A percentile compares a stretch with the other conserved stretches of the same genome.
These are phyloP conservation scores for Channallabes apus DNA, from an alignment of 2,797 vertebrate species.

Conservation along the genomic window DNA sequence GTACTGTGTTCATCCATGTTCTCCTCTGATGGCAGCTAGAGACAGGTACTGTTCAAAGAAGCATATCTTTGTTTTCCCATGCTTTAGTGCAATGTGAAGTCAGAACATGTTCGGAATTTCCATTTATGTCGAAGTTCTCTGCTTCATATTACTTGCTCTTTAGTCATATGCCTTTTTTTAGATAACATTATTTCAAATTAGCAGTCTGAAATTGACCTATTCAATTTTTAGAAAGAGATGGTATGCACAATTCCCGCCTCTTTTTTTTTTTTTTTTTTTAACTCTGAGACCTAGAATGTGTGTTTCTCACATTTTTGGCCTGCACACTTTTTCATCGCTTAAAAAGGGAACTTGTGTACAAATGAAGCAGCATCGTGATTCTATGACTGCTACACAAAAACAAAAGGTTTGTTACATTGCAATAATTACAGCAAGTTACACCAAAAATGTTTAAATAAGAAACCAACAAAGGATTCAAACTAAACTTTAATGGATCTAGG, in stretches of 20 bases:
- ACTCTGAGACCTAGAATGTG: background rate
- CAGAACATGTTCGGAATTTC: slow-evolving; percentile 38
- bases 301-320: background rate
- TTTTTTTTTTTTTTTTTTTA: background rate
- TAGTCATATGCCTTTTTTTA: background rate
- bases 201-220: background rate
- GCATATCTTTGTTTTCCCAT: slow-evolving; percentile 15
- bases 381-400: background rate
- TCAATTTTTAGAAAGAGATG: background rate
- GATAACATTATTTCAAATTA: slow-evolving; percentile 4
- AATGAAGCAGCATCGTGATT: background rate
- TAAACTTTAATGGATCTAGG: background rate
- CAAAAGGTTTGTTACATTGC: background rate
- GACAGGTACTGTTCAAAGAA: slow-evolving; percentile 42
- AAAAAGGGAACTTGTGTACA: too few relatives aligned
- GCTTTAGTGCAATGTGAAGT: slow-evolving; percentile 4
- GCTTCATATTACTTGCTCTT: background rate
- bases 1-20: slow-evolving; percentile 29
- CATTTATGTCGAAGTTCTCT: slow-evolving; percentile 24
- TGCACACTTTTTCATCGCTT: background rate
- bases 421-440: background rate
- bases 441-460: too few relatives aligned
- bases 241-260: background rate
- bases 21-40: slow-evolving; percentile 39
- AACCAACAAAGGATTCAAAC: background rate